Evolutionary conservation across 2,797 vertebrate genomes (phyloP), one percentile per base, ranked within the genome.

Genomic region (Cossypha dichroa): DNA sequence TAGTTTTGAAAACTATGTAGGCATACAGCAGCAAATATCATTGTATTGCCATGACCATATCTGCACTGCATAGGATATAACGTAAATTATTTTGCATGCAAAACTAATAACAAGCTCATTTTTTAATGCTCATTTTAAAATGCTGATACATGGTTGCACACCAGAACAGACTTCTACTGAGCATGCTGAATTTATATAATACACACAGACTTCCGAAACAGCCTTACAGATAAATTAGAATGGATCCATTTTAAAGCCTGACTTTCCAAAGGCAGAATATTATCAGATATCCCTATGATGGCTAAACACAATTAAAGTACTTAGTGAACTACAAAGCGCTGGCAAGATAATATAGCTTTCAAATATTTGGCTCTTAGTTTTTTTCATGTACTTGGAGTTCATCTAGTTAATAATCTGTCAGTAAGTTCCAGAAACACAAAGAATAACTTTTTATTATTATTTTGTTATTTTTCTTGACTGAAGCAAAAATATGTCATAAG

Each of bases 1-100:
- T 79, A 97, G 88, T 94, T 96, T 94, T 89, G 83, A 88, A 97
- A 97, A 94, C 91, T 90, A 63, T 90, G 79, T 77, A 78, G 81
- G 86, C 88, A 94, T 56, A 95, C 80, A 85, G 68, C 74, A 94
- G 88, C 92, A 97, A 95, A 93, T 90, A 92, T 63, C 69, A 93
- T 81, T 93, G 92, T 96, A 86, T 90, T 83, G 88, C 85, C 80
- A 87, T n/a, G 62, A 78, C 58, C 26, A 1, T 38, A 68, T 31
- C 74, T 66, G 56, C 28, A 56, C 6, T 43, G 36, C 77, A 88
- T 5, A 79, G 29, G 10, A 68, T 55, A 46, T 14, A 89, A 63
- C 31, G 52, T 22, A 78, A 60, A 55, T 38, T 60, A 45, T 59
- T 93, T 75, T 66, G 58, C 16, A 21, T 36, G 46, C 29, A 49